Evolutionary conservation across 92 coral and sea anemone genomes (phyloP), one percentile per base, ranked within the genome.

Genomic region (Porites evermanni): DNA sequence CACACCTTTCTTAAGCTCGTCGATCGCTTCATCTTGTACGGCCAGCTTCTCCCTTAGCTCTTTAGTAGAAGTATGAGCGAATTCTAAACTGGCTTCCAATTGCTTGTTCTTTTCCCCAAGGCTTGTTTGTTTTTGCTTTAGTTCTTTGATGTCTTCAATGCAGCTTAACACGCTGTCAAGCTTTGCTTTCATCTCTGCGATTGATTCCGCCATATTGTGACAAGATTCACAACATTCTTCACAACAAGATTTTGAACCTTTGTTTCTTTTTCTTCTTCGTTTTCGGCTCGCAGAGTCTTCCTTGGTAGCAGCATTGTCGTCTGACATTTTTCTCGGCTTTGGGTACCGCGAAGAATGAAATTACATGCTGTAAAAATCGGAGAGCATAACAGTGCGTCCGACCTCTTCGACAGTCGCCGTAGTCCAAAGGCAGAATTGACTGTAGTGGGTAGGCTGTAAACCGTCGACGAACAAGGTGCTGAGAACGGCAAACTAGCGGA

Each of bases 1-100:
- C 53, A 66, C 88, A 75, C 82, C 74, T 84, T 84, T 12, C 51
- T 74, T 12, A 17, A 75, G 75, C 21, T 64, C 16, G 14, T 53
- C 12, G 16, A 75, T 66, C 26, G 12, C 68, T 70, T 19, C 51
- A 50, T 70, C 75, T 75, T 65, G 82, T 23, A 29, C 9, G 14
- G 12, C 75, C 10, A 32, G 13, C 19, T 75, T 29, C 16, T 75
- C 17, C 44, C 53, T 84, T 17, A 84, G 74, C 50, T 21, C 82
- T 50, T 54, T 52, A 24, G 24, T 54, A 8, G 20, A 74, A 19
- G 61, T n/a, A 18, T 21, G 64, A n/a, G 79, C 79, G 32, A 21
- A 54, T 7, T 75, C 32, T 21, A 75, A 75, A 16, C 68, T 58
- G 47, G 67, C 50, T 59, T 75, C 67, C 21, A 58, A 56, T 7